A percentile compares a stretch with the other conserved stretches of the same genome.
phyloP scores from a whole-genome alignment of 2,113 vertebrate genomes.

The Sardina pilchardus region DNA sequence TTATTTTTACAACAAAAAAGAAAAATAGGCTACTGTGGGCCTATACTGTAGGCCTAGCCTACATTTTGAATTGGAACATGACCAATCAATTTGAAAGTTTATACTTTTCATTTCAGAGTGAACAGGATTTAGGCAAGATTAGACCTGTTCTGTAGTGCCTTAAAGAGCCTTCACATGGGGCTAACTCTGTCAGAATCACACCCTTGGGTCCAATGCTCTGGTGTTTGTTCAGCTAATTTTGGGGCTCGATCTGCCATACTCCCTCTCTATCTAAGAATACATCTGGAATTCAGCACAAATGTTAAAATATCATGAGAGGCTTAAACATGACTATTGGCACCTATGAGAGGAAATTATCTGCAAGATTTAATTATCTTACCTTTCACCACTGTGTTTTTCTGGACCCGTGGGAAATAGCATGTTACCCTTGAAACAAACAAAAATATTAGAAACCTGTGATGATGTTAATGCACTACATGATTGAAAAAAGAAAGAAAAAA shows the following conservation, averaged over 20 bases:
- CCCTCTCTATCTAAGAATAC: conserved; percentile 48
- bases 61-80: not conserved
- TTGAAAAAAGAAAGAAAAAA: not conserved
- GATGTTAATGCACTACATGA: not conserved
- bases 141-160: not conserved
- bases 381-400: not conserved
- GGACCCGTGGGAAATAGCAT: not conserved
- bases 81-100: not conserved
- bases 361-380: conserved; percentile 1
- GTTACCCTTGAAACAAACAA: not conserved
- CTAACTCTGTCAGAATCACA: conserved; percentile 38
- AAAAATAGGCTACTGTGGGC: no score
- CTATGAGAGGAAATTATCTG: not conserved
- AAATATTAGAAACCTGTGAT: not conserved
- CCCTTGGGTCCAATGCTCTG: conserved; percentile 59
- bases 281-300: conserved; percentile 51
- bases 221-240: conserved; percentile 67
- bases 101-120: not conserved
- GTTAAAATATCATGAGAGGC: conserved; percentile 21
- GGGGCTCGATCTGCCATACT: conserved; percentile 59
- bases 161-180: not conserved
- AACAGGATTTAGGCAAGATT: not conserved
- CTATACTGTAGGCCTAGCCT: not conserved
- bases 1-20: not conserved
- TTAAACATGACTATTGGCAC: not conserved